Conservation (phyloP, 1,140 invertebrate genomes). For the Procambarus virginalis region DNA sequence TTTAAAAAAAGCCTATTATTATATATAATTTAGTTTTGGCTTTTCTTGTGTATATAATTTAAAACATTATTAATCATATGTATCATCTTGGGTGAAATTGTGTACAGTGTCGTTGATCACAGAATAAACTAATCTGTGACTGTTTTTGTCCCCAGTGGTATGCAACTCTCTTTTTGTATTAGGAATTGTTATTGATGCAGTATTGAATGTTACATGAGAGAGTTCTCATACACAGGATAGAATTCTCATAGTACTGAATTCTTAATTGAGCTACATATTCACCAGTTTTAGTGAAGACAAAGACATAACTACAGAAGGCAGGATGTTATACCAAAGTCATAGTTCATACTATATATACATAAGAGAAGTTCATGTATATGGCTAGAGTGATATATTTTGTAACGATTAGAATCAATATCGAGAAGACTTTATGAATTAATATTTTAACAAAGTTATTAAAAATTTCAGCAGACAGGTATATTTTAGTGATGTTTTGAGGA, state of each 20-base stretch:
- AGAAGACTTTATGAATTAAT: constrained; percentile 17
- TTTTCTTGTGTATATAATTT: neutral
- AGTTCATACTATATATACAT: constrained; percentile 18
- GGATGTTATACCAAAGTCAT: constrained; percentile 36
- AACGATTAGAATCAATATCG: constrained; percentile 25
- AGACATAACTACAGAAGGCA: constrained; percentile 11
- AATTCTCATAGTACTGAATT: too few species aligned
- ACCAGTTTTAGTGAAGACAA: neutral
- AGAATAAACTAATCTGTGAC: neutral
- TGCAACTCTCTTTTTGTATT: neutral
- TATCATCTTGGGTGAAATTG: neutral
- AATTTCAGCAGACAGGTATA: constrained; percentile 20
- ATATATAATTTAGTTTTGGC: neutral
- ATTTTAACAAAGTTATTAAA: constrained; percentile 5
- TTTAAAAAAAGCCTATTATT: neutral
- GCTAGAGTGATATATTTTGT: constrained; percentile 35
- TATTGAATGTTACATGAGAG: too few species aligned
- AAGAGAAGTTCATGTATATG: constrained; percentile 32
- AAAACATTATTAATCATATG: neutral
- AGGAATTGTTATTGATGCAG: neutral
- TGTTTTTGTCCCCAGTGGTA: neutral
- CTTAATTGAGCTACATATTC: too few species aligned
- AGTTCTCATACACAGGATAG: too few species aligned
- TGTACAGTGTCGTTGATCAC: neutral
- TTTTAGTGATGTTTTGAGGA: constrained; percentile 18